phyloP scores from a whole-genome alignment of 2,797 vertebrate species.

The Lithobates pipiens region DNA sequence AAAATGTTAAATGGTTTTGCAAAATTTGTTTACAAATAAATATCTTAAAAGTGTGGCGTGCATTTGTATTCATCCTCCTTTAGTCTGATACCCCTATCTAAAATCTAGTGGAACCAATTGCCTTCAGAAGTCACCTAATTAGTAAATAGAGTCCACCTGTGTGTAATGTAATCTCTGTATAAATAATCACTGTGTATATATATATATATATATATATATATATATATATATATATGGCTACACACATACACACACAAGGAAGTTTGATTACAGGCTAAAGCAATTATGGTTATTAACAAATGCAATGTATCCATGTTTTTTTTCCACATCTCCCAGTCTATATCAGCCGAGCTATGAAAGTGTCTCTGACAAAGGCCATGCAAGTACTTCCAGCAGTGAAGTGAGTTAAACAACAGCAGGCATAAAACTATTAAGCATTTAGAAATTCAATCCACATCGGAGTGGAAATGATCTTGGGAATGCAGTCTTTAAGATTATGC shows the following conservation, averaged over 20 bases:
- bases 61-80: no score
- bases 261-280: slow-evolving; percentile 46
- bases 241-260: neutral
- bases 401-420: slow-evolving; percentile 61
- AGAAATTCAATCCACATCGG: slow-evolving; percentile 61
- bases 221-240: neutral
- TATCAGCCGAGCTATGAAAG: slow-evolving; percentile 48
- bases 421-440: slow-evolving; percentile 61
- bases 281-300: slow-evolving; percentile 45
- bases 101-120: no score
- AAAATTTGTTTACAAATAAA: no score
- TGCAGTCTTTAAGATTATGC: slow-evolving; percentile 61
- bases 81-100: no score
- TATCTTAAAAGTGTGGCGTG: no score
- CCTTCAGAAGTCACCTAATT: no score
- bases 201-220: no score
- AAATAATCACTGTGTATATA: neutral
- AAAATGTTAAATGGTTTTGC: no score
- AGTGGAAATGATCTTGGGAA: slow-evolving; percentile 61
- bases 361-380: slow-evolving; percentile 59
- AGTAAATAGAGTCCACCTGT: no score
- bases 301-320: slow-evolving; percentile 35
- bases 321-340: slow-evolving; percentile 41
- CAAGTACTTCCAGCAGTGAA: slow-evolving; percentile 56
- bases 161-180: no score